Base-by-base conservation (phyloP, 2,113 vertebrate species). In the Lontra canadensis region DNA sequence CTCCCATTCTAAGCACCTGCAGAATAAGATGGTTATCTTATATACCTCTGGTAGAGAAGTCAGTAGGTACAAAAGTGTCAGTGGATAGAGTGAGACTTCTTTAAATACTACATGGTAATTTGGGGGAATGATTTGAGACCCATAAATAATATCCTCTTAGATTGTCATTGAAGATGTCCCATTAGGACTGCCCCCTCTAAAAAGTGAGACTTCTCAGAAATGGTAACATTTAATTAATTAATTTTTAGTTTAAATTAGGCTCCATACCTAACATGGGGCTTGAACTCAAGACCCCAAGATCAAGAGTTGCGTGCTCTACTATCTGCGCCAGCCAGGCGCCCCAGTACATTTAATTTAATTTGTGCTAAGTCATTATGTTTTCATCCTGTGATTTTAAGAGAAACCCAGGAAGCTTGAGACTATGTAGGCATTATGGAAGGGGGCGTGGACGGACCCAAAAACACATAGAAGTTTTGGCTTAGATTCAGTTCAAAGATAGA, bases 331-430 rank as follows among this genome's bases (percentile, higher is more conserved):
- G 67, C 67, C n/a, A 36, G 67, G 67, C 1, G 4, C 67, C n/a
- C 34, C 34, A 69, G 34, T 69, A 69, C 34, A 47, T 88, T 95
- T 92, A 78, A 80, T 65, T 59, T 81, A 85, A 92, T 84, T 96
- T 23, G 52, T 14, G 49, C 61, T 52, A 96, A 90, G 29, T 87
- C n/a, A 73, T 92, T 39, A 44, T 57, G n/a, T 36, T 88, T 96
- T 88, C 74, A 57, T 96, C 34, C 36, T 95, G 6, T 83, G 55
- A 61, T 65, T 94, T 61, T 42, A 79, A 78, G 63, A 90, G 69
- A 67, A 89, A 84, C 12, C 11, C 47, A 84, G 59, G 84, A 96
- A 95, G 79, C 36, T 3, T 3, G 55, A 90, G 31, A n/a, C 15
- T 25, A 17, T 57, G 31, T 88, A 65, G 34, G 11, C 25, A 36